Base-by-base conservation (phyloP, 2,888 invertebrate species). In the Drosophila peninsularis region DNA sequence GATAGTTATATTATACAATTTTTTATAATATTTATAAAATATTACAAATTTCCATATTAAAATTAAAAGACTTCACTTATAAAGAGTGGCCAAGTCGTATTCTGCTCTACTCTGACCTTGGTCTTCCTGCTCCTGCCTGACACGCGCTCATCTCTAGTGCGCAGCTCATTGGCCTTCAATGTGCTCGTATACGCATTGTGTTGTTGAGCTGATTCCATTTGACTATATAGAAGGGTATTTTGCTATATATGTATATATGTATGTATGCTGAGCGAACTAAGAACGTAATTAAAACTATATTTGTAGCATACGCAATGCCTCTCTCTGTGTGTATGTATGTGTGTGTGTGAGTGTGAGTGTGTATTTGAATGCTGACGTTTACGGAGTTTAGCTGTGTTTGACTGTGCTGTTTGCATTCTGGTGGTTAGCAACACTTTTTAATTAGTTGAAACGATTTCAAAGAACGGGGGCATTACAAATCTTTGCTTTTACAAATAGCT, bases 361-460 rank as follows among this genome's bases (percentile, higher is more conserved):
- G 50, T 68, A 58, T 74, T 80, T 64, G 52, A 68, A 81, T 81
- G 45, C 62, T 55, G 60, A 60, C 80, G 52, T 13, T 61, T 45
- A 44, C 67, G 56, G 65, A 67, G 65, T 53, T 71, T 62, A 54
- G 78, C 62, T 63, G 54, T 54, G 68, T 78, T 84, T 75, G 61
- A 68, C 67, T 61, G 62, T 64, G 37, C 62, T 72, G 50, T 58
- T 61, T 66, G 47, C 54, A 67, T 78, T 68, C 83, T 86, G 58
- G 75, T 84, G 89, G 78, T 83, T 82, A 64, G 56, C 78, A 77
- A 72, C 67, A 71, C 78, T 44, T 85, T 88, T 85, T 86, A 88
- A 88, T 88, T 87, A 88, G 87, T 83, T 78, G 44, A 88, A 83
- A 86, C 72, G 68, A 88, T 86, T 86, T 78, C 71, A 69, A 86